A percentile compares a stretch with the other conserved stretches of the same genome.
Evolutionary conservation across 2,888 invertebrate genomes (phyloP).

Genomic region (Polyommatus iphigenia): DNA sequence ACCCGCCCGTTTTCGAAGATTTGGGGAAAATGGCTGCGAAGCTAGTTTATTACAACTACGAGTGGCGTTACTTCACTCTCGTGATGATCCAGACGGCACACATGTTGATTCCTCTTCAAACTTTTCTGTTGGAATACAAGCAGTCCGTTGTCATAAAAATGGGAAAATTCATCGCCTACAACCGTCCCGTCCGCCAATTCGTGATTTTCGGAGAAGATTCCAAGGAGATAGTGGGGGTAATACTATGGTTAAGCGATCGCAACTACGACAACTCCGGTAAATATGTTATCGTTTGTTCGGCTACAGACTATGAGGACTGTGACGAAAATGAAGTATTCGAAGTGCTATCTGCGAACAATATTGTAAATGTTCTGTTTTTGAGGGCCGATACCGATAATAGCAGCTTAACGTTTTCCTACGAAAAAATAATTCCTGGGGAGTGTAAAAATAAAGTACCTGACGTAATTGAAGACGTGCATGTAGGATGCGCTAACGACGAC

Average conservation of each 20-base stretch:
- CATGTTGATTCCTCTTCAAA: constrained; percentile 46
- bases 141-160: constrained; percentile 49
- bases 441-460: constrained; percentile 51
- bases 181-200: constrained; percentile 47
- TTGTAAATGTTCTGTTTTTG: constrained; percentile 53
- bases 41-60: constrained; percentile 57
- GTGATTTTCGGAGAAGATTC: constrained; percentile 53
- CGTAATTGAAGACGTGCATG: constrained; percentile 42
- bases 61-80: constrained; percentile 57
- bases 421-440: constrained; percentile 46
- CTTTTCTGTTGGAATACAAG: constrained; percentile 52
- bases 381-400: constrained; percentile 43
- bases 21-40: constrained; percentile 55
- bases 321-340: constrained; percentile 50
- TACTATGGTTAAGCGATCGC: constrained; percentile 47
- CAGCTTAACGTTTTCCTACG: constrained; percentile 47
- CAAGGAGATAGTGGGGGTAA: constrained; percentile 47
- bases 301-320: constrained; percentile 46
- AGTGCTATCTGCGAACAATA: constrained; percentile 44
- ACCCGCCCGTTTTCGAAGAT: constrained; percentile 42
- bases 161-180: constrained; percentile 46
- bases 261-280: constrained; percentile 54
- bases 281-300: constrained; percentile 53
- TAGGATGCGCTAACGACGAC: constrained; percentile 44
- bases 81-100: constrained; percentile 49